A percentile compares a stretch with the other conserved stretches of the same genome.
Evolutionary conservation across 2,113 vertebrate genomes (phyloP).

Genomic region (Laticauda colubrina): DNA sequence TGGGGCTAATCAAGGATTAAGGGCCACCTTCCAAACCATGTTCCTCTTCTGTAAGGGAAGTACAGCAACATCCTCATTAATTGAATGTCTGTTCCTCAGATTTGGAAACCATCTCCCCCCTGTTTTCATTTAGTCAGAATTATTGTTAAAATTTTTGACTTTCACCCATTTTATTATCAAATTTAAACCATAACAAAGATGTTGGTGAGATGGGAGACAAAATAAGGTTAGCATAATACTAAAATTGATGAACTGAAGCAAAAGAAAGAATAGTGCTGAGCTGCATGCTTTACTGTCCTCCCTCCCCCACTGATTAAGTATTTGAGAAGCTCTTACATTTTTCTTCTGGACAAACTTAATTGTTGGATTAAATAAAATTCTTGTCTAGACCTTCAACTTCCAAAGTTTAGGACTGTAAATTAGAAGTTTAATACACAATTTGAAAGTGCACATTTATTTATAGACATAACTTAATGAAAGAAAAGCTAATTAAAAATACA

Average conservation of each 20-base stretch:
- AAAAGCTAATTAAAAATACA: not conserved
- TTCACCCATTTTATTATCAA: not conserved
- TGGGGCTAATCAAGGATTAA: not conserved
- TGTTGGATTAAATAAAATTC: not conserved
- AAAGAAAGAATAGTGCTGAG: not conserved
- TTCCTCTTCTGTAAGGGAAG: not conserved
- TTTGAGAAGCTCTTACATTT: not conserved
- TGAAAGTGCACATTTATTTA: slow-evolving; percentile 2
- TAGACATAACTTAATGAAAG: not conserved
- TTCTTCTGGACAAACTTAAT: not conserved
- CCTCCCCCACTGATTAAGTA: not conserved
- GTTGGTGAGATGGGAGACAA: not conserved
- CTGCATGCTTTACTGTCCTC: not conserved
- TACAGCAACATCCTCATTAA: not conserved
- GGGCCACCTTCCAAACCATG: not conserved
- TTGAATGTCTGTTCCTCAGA: not conserved
- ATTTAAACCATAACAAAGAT: not conserved
- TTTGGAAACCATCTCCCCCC: not conserved
- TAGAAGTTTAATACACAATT: not conserved
- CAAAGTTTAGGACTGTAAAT: not conserved
- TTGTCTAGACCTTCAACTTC: not conserved
- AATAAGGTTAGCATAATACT: not conserved
- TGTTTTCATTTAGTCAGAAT: not conserved
- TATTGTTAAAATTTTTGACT: not conserved
- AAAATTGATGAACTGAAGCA: not conserved